Evolutionary conservation across 2,113 vertebrate species (phyloP).

Genomic region (Mola mola): DNA sequence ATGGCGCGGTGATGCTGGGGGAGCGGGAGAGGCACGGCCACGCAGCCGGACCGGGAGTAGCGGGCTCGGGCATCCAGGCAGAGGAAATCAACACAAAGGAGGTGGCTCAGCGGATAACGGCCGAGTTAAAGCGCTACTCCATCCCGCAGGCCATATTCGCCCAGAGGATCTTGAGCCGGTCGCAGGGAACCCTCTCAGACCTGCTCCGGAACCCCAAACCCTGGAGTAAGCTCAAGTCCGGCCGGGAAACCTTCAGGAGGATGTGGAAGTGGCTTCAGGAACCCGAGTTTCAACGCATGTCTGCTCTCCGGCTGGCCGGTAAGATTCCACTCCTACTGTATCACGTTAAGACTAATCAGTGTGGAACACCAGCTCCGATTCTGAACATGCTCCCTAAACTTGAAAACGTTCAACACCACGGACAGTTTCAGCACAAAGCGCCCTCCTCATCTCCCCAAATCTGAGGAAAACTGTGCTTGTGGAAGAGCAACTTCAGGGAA

Average conservation of each 20-base stretch:
- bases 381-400: slow-evolving; percentile 5
- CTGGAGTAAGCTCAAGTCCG: slow-evolving; percentile 99
- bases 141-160: slow-evolving; percentile 99
- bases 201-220: slow-evolving; percentile 97
- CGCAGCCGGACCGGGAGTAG: slow-evolving; percentile 81
- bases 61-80: slow-evolving; percentile 85
- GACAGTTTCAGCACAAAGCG: slow-evolving; percentile 46
- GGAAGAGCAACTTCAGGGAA: neutral
- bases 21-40: slow-evolving; percentile 85
- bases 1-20: slow-evolving; percentile 83
- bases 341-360: slow-evolving; percentile 19
- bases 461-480: neutral
- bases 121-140: slow-evolving; percentile 97
- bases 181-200: slow-evolving; percentile 97
- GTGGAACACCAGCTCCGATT: neutral
- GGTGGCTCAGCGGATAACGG: slow-evolving; percentile 97
- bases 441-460: too few relatives aligned
- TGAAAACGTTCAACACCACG: slow-evolving; percentile 66
- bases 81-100: slow-evolving; percentile 99
- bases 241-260: slow-evolving; percentile 97
- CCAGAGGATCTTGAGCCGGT: slow-evolving; percentile 96
- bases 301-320: slow-evolving; percentile 95
- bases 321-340: slow-evolving; percentile 61
- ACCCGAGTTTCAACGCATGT: slow-evolving; percentile 98
- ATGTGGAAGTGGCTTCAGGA: slow-evolving; percentile 99